Evolutionary conservation across 2,888 invertebrate species (phyloP), one percentile per base, ranked within the genome.

Genomic region (Plagodis pulveraria): DNA sequence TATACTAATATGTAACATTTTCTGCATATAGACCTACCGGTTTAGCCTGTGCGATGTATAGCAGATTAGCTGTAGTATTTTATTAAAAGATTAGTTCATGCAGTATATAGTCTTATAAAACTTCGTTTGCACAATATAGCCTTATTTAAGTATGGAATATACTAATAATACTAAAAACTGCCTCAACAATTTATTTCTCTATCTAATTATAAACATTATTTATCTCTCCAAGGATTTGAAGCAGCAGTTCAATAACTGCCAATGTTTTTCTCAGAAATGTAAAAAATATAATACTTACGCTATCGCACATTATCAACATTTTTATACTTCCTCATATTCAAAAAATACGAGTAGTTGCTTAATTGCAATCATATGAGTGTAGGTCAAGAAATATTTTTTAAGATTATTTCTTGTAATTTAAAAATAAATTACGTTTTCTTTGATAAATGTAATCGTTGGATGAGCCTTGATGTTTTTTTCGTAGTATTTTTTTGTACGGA

Each of bases 381-480:
- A 54, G 54, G 54, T 58, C 58, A 53, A 49, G 58, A 53, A 40
- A 40, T 40, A 10, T 8, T 40, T 8, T 40, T 40, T 40, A 40
- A 40, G 47, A 35, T 35, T 40, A 53, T n/a, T 44, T 51, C n/a
- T 22, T 22, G 22, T 2, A 4, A 22, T 22, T 22, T 22, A 22
- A 22, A 22, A 41, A 53, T 32, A 12, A 43, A 41, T 45, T 44
- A 48, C 38, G 10, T 7, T 44, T 48, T 48, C 32, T 11, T 12
- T 36, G 56, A 50, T 47, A 54, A 50, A 6, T 42, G 6, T 42
- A 6, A 40, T 34, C 32, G 35, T 38, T 50, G 22, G 12, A 0
- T 35, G 32, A 52, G 42, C 66, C 66, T 66, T 66, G 65, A 48
- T 6, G 44, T 60, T 66, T 66, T 62, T 66, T 54, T 42, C 46